Evolutionary conservation across 1,140 invertebrate genomes (phyloP).

Genomic region (Thaumatotibia leucotreta): DNA sequence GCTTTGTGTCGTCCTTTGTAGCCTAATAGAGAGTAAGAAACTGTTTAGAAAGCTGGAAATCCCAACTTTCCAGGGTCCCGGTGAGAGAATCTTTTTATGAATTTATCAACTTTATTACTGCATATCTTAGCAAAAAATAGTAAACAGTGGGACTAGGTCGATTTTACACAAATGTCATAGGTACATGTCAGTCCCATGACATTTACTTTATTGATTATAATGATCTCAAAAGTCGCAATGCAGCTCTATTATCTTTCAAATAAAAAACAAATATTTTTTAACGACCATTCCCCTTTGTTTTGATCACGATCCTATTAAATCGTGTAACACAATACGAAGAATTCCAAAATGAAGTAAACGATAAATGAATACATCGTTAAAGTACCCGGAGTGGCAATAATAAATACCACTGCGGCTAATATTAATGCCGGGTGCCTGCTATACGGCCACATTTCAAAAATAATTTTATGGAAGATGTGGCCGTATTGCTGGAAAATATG

Average conservation of each 20-base stretch:
- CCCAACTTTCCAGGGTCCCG: no score
- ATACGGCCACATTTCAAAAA: no score
- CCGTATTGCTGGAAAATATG: no score
- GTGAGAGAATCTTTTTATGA: no score
- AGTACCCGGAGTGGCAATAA: conserved; percentile 46
- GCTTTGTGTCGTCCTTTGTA: not conserved
- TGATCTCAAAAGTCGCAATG: not conserved
- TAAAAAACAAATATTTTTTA: not conserved
- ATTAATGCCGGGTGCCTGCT: conserved; percentile 53
- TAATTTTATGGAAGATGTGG: no score
- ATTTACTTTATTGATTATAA: not conserved
- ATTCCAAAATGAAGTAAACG: conserved; percentile 11
- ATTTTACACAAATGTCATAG: no score
- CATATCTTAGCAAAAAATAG: no score
- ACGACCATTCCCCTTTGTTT: not conserved
- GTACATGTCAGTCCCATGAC: no score
- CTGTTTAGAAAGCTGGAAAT: no score
- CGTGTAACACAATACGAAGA: not conserved
- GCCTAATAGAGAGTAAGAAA: no score
- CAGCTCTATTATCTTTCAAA: not conserved
- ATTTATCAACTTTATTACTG: no score
- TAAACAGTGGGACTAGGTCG: no score
- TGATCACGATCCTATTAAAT: not conserved
- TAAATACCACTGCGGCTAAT: conserved; percentile 49
- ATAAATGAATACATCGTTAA: conserved; percentile 39